Evolutionary conservation across 1,140 invertebrate species (phyloP).

Genomic region (Drosophila biarmipes): DNA sequence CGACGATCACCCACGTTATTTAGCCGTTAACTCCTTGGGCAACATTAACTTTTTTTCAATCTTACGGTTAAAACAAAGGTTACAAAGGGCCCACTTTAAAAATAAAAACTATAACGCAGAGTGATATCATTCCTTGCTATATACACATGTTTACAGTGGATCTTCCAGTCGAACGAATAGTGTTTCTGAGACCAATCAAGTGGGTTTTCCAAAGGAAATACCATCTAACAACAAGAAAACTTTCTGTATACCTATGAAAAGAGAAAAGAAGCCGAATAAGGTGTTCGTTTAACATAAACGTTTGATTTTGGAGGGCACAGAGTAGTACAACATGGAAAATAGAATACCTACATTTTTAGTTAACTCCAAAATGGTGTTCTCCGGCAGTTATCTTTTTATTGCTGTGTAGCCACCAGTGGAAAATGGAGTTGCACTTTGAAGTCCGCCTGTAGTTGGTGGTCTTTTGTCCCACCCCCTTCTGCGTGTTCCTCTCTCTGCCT

Average conservation of each 20-base stretch:
- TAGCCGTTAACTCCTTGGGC: constrained; percentile 74
- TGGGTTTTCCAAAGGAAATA: too few relatives aligned
- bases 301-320: too few relatives aligned
- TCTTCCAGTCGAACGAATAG: background rate
- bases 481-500: background rate
- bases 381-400: background rate
- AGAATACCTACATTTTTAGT: too few relatives aligned
- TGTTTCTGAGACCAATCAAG: too few relatives aligned
- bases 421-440: constrained; percentile 16
- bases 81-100: background rate
- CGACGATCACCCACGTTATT: constrained; percentile 70
- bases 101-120: background rate
- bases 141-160: constrained; percentile 2
- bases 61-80: background rate
- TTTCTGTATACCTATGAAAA: too few relatives aligned
- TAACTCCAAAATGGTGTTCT: background rate
- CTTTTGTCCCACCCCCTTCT: constrained; percentile 5
- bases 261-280: too few relatives aligned
- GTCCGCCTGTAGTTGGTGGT: background rate
- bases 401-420: constrained; percentile 9
- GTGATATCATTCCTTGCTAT: constrained; percentile 33
- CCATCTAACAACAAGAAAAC: too few relatives aligned
- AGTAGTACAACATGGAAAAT: too few relatives aligned
- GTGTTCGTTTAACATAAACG: too few relatives aligned
- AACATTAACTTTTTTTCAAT: constrained; percentile 57